These are phyloP conservation scores for Pontoporia blainvillei DNA, from an alignment of 2,113 vertebrate species.

Conservation along the genomic window DNA sequence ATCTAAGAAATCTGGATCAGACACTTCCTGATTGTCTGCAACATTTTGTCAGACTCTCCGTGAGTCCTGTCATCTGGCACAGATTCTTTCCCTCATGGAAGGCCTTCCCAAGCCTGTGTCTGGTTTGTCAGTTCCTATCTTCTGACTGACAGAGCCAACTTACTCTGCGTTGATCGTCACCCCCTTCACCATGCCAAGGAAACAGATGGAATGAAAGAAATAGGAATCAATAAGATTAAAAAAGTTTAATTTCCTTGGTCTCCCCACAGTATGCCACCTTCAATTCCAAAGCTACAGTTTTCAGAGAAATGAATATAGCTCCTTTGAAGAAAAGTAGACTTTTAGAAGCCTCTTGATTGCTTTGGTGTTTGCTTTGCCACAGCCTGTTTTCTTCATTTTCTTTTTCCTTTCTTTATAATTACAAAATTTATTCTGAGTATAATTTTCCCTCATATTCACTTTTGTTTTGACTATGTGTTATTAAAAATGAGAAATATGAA, in stretches of 20 bases:
- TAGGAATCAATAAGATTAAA: slow-evolving; percentile 74
- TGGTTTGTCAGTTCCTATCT: slow-evolving; percentile 68
- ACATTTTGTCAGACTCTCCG: slow-evolving; percentile 63
- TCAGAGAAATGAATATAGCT: slow-evolving; percentile 27
- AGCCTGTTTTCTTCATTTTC: slow-evolving; percentile 27
- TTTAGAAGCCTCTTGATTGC: slow-evolving; percentile 11
- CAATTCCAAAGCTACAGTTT: slow-evolving; percentile 57
- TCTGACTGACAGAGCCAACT: slow-evolving; percentile 74
- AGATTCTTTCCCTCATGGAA: slow-evolving; percentile 18
- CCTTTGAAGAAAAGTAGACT: slow-evolving; percentile 15
- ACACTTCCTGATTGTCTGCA: slow-evolving; percentile 65
- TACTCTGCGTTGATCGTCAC: slow-evolving; percentile 63
- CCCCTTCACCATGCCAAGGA: slow-evolving; percentile 66
- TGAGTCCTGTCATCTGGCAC: slow-evolving; percentile 67
- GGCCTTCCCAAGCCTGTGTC: slow-evolving; percentile 69
- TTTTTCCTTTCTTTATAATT: slow-evolving; percentile 1
- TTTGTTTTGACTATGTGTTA: slow-evolving; percentile 33
- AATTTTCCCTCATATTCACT: not conserved
- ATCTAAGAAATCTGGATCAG: slow-evolving; percentile 57
- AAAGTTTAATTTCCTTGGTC: slow-evolving; percentile 72
- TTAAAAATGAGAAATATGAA: not conserved
- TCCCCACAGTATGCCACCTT: slow-evolving; percentile 65
- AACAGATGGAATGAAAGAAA: slow-evolving; percentile 75
- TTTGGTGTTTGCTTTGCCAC: slow-evolving; percentile 33
- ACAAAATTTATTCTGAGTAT: slow-evolving; percentile 35